Evolutionary conservation across 2,888 invertebrate species (phyloP), one percentile per base, ranked within the genome.

Genomic region (Lasioglossum figueresi): DNA sequence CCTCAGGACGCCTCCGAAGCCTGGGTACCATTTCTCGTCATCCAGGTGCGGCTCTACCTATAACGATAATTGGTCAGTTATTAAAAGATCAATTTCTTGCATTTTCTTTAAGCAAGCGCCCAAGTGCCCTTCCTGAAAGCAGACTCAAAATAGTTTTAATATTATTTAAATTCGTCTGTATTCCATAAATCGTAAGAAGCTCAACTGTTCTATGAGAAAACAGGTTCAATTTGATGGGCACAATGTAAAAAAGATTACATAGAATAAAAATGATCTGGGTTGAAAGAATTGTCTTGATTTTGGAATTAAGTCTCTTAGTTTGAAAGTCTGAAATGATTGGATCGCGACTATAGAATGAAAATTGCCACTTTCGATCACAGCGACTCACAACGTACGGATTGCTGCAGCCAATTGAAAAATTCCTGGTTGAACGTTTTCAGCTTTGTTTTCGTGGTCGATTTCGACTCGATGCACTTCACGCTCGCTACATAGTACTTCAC

Each of bases 1-100:
- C 83, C 95, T 93, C 0, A 96, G 93, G 1, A 96, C 95, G 85
- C 95, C 95, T 5, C 95, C 96, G 12, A 96, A 95, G 5, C 95
- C 96, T 5, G 96, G 95, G 90, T 97, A 97, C 89, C 97, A 95
- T 82, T 96, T 95, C 12, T 96, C 96, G 89, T 97, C 97, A 75
- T 95, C 95, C 31, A 97, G 95, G 91, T 96, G 96, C 0, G 96
- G 96, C 14, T 95, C 89, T 4, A 96, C 95, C 95, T 89, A 27
- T 0, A 10, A 19, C 66, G 79, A 77, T 5, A 4, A 34, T 23
- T 23, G 1, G 5, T 68, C 10, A 68, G 4, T 37, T 23, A 10
- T 52, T 52, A 48, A 45, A 45, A 45, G 0, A 45, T 45, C 43
- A 45, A 16, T 45, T 14, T 16, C 4, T 4, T 45, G 4, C 43